Percentiles rank a stretch among this genome's conserved stretches.
These are phyloP conservation scores for Chiridota heheva DNA, from an alignment of 35 echinoderm and acorn worm genomes.

Conservation along the genomic window DNA sequence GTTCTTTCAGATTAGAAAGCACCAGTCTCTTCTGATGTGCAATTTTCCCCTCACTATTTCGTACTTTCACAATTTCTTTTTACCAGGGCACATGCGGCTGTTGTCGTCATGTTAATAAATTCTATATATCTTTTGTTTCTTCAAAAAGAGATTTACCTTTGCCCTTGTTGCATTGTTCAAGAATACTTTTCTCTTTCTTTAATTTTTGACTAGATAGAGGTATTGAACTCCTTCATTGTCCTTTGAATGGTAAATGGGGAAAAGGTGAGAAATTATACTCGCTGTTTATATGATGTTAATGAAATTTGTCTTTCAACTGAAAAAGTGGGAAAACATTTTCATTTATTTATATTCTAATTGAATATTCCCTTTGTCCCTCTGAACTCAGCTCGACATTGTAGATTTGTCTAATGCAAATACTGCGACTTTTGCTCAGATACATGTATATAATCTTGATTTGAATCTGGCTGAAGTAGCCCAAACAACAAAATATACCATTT, in stretches of 20 bases:
- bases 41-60: not conserved
- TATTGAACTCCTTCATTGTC: not conserved
- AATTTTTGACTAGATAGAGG: not conserved
- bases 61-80: constrained; percentile 3
- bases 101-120: constrained; percentile 2
- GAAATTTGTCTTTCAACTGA: too few relatives aligned
- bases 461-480: too few relatives aligned
- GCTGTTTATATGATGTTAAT: not conserved
- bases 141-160: not conserved
- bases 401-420: too few relatives aligned
- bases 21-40: too few relatives aligned
- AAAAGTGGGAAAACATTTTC: too few relatives aligned
- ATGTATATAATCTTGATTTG: too few relatives aligned
- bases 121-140: not conserved
- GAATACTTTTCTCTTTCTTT: not conserved
- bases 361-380: too few relatives aligned
- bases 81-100: not conserved
- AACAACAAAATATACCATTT: too few relatives aligned
- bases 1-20: not conserved
- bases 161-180: constrained; percentile 3
- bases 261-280: not conserved
- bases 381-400: too few relatives aligned
- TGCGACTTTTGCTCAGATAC: too few relatives aligned
- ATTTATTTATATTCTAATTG: too few relatives aligned
- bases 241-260: constrained; percentile 7